These are phyloP conservation scores for Heliconius aoede DNA, from an alignment of 2,888 invertebrate species.

Conservation along the genomic window DNA sequence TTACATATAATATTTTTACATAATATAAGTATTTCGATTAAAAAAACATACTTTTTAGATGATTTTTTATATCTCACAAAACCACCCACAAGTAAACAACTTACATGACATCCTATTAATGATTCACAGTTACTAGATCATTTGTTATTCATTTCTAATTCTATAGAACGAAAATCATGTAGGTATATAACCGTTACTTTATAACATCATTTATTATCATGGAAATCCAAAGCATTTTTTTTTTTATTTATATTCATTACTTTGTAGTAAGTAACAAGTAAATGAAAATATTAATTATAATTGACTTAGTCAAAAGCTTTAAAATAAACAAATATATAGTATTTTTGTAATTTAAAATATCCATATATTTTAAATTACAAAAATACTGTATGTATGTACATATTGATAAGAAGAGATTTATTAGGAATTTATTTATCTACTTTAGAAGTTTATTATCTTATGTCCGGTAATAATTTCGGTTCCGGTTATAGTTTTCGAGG, in stretches of 20 bases:
- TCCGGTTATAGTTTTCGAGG: conserved; percentile 9
- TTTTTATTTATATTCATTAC: background rate
- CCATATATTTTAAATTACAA: too few species aligned
- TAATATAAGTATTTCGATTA: too few species aligned
- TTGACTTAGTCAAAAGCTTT: background rate
- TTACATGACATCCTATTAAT: conserved; percentile 8
- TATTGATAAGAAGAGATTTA: background rate
- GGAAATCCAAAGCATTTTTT: background rate
- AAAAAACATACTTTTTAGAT: too few species aligned
- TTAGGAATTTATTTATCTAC: conserved; percentile 9
- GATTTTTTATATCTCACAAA: conserved; percentile 3
- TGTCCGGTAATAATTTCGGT: background rate
- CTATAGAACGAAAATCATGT: background rate
- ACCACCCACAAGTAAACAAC: conserved; percentile 25
- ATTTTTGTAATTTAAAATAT: background rate
- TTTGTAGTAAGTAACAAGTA: background rate
- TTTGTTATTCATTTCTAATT: conserved; percentile 28
- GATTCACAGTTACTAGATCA: conserved; percentile 16
- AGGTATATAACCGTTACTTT: background rate
- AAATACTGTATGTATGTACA: too few species aligned
- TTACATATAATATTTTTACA: background rate
- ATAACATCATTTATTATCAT: background rate
- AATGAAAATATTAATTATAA: background rate
- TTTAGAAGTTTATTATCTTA: background rate
- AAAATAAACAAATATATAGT: background rate